Evolutionary conservation across 1,140 invertebrate genomes (phyloP), one percentile per base, ranked within the genome.

Genomic region (Drosophila nigromelanica): DNA sequence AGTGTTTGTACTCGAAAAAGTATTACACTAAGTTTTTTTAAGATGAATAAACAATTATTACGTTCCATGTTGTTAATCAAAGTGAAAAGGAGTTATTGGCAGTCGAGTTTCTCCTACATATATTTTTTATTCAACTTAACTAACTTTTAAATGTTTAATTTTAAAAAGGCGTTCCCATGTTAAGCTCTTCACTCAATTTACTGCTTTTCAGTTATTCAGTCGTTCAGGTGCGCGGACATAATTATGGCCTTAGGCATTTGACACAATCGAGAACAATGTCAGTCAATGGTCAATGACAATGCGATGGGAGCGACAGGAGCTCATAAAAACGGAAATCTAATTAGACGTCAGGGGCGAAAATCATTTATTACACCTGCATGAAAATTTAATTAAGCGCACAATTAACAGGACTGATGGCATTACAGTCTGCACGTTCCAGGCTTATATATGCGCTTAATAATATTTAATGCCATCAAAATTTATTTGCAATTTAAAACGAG

Each of bases 381-480:
- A 87, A 89, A 89, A 89, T 87, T 87, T 87, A 87, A 87, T 87
- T 89, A 87, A 87, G 83, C 76, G 70, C 83, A 79, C 83, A 87
- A 87, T 87, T 87, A 83, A 89, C 80, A 68, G 54, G 35, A 33
- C 37, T 50, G 55, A 64, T 60, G 40, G 14, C 73, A 63, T 70
- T 70, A 62, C 35, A 45, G 48, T 43, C 0, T 27, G 37, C 21
- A 27, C 39, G 30, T 35, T 18, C 1, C 15, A 39, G 43, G 66
- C 45, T 64, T 73, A 79, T 78, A 71, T 77, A 76, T 62, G 70
- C 48, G 61, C 80, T 89, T 89, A 83, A 89, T 89, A 79, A 69
- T 76, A 51, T 89, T 87, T 87, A 87, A 87, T 89, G 79, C 83
- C 66, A 89, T 87, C 73, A 82, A 77, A 87, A 89, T 87, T 68